These are phyloP conservation scores for Pseudochirops corinnae DNA, from an alignment of 2,797 vertebrate species.

Conservation along the genomic window DNA sequence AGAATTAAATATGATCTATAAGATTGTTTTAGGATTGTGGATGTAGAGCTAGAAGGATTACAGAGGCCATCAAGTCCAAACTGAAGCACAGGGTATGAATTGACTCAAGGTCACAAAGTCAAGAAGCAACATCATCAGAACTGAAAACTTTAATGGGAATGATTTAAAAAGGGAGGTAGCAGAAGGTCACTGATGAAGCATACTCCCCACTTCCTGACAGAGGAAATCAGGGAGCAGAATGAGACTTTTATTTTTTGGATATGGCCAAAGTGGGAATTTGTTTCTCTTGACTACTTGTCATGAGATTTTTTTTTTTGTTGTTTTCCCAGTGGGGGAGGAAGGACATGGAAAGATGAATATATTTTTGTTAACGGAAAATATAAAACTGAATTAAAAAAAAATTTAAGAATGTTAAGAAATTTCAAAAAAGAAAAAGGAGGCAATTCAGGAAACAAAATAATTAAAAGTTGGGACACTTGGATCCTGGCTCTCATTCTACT, in stretches of 20 bases:
- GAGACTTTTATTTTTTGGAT: not conserved
- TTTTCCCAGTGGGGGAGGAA: not conserved
- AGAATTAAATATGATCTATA: not conserved
- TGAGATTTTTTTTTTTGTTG: not conserved
- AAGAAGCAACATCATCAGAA: not conserved
- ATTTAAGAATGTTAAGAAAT: not conserved
- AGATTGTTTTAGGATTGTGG: not conserved
- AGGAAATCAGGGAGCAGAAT: not conserved
- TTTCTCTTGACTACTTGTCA: not conserved
- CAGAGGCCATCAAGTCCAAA: not conserved
- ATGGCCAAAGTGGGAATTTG: not conserved
- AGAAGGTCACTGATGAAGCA: not conserved
- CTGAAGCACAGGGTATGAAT: not conserved
- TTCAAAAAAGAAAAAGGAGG: not conserved
- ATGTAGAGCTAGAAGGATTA: not conserved
- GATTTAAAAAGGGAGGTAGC: not conserved
- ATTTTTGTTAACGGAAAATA: not conserved
- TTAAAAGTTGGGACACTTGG: not conserved
- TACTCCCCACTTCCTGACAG: not conserved
- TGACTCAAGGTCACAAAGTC: not conserved
- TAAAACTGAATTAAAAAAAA: not conserved
- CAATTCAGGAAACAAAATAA: not conserved
- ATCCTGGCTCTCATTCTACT: not conserved
- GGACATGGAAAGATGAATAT: not conserved
- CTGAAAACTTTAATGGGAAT: not conserved